Conservation (phyloP, 2,113 vertebrate genomes). For the Cavia porcellus region DNA sequence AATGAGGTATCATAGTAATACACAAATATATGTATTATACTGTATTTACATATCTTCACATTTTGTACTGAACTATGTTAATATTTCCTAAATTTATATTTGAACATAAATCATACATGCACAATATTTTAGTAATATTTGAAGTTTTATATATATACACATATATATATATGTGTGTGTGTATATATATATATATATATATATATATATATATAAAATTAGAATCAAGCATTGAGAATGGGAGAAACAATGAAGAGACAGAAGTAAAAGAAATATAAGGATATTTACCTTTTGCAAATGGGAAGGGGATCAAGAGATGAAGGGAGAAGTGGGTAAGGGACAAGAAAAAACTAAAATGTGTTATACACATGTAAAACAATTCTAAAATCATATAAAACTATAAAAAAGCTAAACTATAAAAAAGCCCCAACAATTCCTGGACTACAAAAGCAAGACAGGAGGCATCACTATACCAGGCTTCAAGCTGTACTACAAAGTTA, state of each 20-base stretch:
- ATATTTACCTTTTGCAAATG: background rate
- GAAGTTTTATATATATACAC: background rate
- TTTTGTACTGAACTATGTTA: background rate
- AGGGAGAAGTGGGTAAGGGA: background rate
- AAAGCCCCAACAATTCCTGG: background rate
- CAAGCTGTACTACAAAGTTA: background rate
- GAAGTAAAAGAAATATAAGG: background rate
- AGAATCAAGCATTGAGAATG: background rate
- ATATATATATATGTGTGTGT: background rate
- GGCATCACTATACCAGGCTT: background rate
- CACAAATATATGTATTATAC: background rate
- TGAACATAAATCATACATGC: background rate
- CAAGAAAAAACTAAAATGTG: background rate
- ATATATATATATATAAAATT: background rate
- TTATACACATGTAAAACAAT: background rate
- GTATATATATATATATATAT: no score
- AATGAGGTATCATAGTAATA: background rate
- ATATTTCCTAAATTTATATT: background rate
- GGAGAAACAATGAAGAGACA: background rate
- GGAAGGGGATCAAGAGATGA: background rate
- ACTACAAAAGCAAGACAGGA: background rate
- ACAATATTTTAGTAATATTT: slow-evolving; percentile 35
- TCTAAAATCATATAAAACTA: background rate
- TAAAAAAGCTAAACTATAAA: background rate
- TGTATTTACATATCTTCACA: background rate